Percentiles rank a stretch among this genome's conserved stretches.
Evolutionary conservation across 1,140 invertebrate species (phyloP).

Genomic region (Micrasema minimum): DNA sequence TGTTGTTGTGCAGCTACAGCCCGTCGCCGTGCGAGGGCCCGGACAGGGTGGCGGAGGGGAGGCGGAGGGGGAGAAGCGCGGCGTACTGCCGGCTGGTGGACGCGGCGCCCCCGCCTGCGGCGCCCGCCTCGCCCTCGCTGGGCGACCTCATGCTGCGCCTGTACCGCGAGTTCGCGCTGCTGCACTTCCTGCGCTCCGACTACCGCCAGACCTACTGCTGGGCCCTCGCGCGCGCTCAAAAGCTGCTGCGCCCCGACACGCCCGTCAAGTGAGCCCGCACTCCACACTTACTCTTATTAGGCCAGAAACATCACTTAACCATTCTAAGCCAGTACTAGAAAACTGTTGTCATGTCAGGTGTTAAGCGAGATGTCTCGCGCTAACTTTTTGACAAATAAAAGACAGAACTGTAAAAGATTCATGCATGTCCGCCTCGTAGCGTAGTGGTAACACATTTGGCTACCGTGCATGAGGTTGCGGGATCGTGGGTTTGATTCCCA

Average conservation of each 20-base stretch:
- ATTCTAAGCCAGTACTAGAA: too few relatives aligned
- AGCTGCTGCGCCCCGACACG: conserved; percentile 70
- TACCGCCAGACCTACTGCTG: conserved; percentile 81
- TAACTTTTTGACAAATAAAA: too few relatives aligned
- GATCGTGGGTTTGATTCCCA: too few relatives aligned
- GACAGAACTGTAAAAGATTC: too few relatives aligned
- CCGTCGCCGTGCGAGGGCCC: too few relatives aligned
- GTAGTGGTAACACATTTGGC: too few relatives aligned
- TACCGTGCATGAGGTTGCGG: too few relatives aligned
- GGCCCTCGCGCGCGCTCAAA: conserved; percentile 77
- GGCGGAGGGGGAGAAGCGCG: conserved; percentile 42
- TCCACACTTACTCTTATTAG: too few relatives aligned
- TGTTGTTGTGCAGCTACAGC: conserved; percentile 3
- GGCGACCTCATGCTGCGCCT: conserved; percentile 71
- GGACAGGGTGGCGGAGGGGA: background rate
- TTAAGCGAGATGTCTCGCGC: too few relatives aligned
- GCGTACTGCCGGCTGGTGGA: conserved; percentile 43
- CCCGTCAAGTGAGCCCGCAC: conserved; percentile 55
- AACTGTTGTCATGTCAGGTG: too few relatives aligned
- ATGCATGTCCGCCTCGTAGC: too few relatives aligned
- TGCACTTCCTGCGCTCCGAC: conserved; percentile 84
- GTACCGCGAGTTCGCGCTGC: conserved; percentile 81
- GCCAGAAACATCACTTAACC: too few relatives aligned
- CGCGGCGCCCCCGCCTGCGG: conserved; percentile 30
- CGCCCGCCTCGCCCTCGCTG: conserved; percentile 55